These are phyloP conservation scores for Oncopodura yosiiana DNA, from an alignment of 1,140 invertebrate genomes.

Conservation along the genomic window DNA sequence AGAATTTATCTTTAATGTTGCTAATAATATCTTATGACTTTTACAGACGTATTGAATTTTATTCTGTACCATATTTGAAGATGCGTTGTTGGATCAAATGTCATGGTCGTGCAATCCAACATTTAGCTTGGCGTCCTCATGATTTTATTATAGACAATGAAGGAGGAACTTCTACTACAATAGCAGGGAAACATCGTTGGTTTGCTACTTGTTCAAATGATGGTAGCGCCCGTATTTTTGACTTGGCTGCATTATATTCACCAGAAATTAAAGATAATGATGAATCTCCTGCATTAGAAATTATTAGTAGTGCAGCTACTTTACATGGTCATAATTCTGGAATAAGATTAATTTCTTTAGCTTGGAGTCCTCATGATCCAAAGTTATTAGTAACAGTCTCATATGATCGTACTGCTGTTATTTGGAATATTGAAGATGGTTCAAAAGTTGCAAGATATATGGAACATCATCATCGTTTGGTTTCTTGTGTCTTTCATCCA, in stretches of 20 bases:
- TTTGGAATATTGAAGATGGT: conserved; percentile 27
- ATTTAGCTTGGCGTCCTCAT: conserved; percentile 20
- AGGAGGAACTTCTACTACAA: background rate
- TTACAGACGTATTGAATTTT: conserved; percentile 27
- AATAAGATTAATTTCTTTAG: conserved; percentile 20
- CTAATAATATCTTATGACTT: background rate
- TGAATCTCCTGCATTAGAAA: background rate
- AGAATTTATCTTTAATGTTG: background rate
- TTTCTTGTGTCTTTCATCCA: conserved; percentile 28
- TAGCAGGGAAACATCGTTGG: background rate
- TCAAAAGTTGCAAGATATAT: conserved; percentile 20
- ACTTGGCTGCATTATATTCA: conserved; percentile 15
- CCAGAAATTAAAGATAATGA: background rate
- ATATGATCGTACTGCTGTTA: conserved; percentile 28
- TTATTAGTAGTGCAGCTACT: conserved; percentile 11
- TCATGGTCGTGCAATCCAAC: conserved; percentile 27
- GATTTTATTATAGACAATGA: conserved; percentile 19
- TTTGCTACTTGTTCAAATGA: conserved; percentile 32
- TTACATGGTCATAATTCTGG: conserved; percentile 16
- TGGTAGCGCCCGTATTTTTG: conserved; percentile 21
- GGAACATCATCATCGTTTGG: conserved; percentile 26
- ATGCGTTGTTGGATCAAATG: conserved; percentile 25
- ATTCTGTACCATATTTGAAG: conserved; percentile 16
- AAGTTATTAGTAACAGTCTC: conserved; percentile 23
- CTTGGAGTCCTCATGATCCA: conserved; percentile 27